Evolutionary conservation across 2,888 invertebrate species (phyloP).

Genomic region (Ditula angustiorana): DNA sequence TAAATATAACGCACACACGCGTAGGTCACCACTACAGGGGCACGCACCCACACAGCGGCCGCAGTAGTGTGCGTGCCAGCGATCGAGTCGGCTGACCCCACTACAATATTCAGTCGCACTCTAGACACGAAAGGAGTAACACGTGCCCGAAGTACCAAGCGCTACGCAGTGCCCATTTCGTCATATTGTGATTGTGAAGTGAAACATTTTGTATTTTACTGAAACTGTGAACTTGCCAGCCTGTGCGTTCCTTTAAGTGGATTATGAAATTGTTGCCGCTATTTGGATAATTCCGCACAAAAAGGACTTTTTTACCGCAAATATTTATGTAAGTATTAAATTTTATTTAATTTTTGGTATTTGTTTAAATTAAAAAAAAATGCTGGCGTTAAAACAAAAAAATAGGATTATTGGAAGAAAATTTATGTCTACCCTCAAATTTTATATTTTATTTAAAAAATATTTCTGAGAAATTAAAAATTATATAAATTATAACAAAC

Average conservation of each 20-base stretch:
- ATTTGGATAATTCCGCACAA: slow-evolving; percentile 83
- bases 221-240: slow-evolving; percentile 68
- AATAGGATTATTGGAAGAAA: neutral
- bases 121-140: slow-evolving; percentile 67
- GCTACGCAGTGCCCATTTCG: slow-evolving; percentile 74
- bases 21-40: slow-evolving; percentile 41
- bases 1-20: slow-evolving; percentile 64
- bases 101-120: slow-evolving; percentile 81
- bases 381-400: no score
- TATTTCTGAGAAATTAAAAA: neutral
- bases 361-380: slow-evolving; percentile 27
- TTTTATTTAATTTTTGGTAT: slow-evolving; percentile 41
- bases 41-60: slow-evolving; percentile 58
- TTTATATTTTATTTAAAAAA: no score
- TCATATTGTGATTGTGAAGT: slow-evolving; percentile 82
- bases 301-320: slow-evolving; percentile 78
- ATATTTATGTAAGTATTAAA: slow-evolving; percentile 82
- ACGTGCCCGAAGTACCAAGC: slow-evolving; percentile 66
- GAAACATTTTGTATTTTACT: slow-evolving; percentile 63
- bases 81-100: slow-evolving; percentile 79
- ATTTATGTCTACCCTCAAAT: slow-evolving; percentile 6
- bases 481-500: neutral
- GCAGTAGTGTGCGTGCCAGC: slow-evolving; percentile 67
- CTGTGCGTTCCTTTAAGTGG: slow-evolving; percentile 68
- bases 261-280: slow-evolving; percentile 76